Base-by-base conservation (phyloP, 2,888 invertebrate species). In the Drosophila lutescens region DNA sequence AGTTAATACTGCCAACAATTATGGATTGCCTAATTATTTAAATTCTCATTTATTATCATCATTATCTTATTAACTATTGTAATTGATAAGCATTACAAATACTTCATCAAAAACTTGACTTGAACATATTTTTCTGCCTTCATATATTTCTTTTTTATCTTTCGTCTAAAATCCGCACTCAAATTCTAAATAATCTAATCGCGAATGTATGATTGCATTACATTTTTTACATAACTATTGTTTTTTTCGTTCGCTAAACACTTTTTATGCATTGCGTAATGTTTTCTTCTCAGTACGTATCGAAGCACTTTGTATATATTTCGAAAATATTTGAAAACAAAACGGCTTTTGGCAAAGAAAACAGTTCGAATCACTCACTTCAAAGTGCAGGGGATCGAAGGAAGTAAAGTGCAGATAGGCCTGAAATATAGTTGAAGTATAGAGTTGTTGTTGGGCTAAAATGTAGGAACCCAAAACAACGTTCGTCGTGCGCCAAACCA, bases 401-500 rank as follows among this genome's bases (percentile, higher is more conserved):
- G 65, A 66, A 67, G 51, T 67, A 61, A 43, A 50, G 78, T 67
- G 54, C 61, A 78, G 71, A 50, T 43, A 50, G 36, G 30, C 44
- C 58, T 70, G 61, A 78, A 74, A 63, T 75, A 59, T 47, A 68
- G 83, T 59, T 82, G 74, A 78, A 86, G 84, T 86, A 68, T n/a
- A 50, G 69, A 78, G 56, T 61, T 56, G 74, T 74, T 82, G 69
- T 77, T 74, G 76, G 73, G 74, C 47, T 53, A 7, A 41, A 72
- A 73, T 34, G 73, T 62, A 61, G 74, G 76, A 73, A 80, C 75
- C 81, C 86, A 61, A 60, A 72, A 76, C 88, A 83, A 86, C 88
- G 89, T 88, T 80, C 84, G 90, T 75, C 62, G 78, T 78, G 73
- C 80, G 83, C 86, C 85, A 89, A 76, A 81, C 85, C 88, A 88